These are phyloP conservation scores for Labeo catla DNA, from an alignment of 2,113 vertebrate genomes.

Conservation along the genomic window DNA sequence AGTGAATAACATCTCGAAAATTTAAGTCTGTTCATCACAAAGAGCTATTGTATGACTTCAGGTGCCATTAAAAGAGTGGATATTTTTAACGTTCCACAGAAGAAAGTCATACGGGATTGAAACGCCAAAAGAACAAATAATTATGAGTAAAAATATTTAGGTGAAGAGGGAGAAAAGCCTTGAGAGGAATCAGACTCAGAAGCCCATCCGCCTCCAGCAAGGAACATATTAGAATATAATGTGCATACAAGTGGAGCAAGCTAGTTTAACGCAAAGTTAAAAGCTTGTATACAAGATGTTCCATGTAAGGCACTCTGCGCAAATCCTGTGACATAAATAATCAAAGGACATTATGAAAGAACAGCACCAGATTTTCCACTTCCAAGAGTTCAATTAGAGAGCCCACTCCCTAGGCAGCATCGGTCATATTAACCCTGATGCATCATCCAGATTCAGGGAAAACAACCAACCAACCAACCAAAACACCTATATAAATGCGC, in stretches of 20 bases:
- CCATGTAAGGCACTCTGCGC: neutral
- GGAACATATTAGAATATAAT: neutral
- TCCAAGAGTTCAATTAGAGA: neutral
- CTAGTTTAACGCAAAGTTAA: neutral
- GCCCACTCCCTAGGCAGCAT: neutral
- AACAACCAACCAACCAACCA: neutral
- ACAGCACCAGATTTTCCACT: slow-evolving; percentile 5
- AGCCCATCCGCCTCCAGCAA: neutral
- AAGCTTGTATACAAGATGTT: neutral
- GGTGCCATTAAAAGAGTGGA: neutral
- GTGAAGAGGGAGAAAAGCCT: neutral
- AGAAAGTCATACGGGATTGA: neutral
- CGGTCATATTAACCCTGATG: neutral
- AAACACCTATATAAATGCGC: neutral
- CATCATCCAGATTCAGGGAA: neutral
- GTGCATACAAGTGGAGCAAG: neutral
- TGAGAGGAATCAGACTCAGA: neutral
- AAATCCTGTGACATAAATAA: neutral
- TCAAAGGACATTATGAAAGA: neutral
- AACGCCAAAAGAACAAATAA: neutral
- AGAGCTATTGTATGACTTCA: neutral
- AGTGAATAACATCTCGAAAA: neutral
- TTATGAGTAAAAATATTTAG: neutral
- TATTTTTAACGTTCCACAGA: neutral
- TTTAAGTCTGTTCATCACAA: neutral